These are phyloP conservation scores for Pseudomugil gertrudae DNA, from an alignment of 2,797 vertebrate genomes.

Conservation along the genomic window DNA sequence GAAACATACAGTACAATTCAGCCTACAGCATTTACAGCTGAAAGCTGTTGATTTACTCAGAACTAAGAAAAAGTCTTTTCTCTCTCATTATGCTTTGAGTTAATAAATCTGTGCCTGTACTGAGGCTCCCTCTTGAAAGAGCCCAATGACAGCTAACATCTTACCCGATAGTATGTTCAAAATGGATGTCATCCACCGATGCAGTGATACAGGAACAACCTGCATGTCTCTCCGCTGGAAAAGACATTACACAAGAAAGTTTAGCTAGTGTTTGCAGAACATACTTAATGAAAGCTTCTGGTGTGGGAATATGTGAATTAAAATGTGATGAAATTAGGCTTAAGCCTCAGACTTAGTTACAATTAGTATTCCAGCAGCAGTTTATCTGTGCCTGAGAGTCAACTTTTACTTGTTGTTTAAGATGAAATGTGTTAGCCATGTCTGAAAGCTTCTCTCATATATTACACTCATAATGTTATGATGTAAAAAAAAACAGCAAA, in stretches of 20 bases:
- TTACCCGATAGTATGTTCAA: slow-evolving; percentile 96
- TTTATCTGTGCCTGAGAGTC: not conserved
- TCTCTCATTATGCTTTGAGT: too few species aligned
- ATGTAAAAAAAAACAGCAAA: too few species aligned
- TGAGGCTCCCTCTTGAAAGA: not conserved
- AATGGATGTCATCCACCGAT: slow-evolving; percentile 97
- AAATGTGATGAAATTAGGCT: not conserved
- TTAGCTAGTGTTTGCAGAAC: not conserved
- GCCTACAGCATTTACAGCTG: not conserved
- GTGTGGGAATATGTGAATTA: not conserved
- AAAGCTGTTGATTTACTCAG: too few species aligned
- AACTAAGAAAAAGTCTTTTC: too few species aligned
- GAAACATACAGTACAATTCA: not conserved
- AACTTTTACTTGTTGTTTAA: not conserved
- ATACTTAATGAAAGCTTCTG: not conserved
- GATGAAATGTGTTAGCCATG: not conserved
- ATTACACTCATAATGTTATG: too few species aligned
- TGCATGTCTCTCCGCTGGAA: slow-evolving; percentile 92
- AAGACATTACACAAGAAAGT: slow-evolving; percentile 1
- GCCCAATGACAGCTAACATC: slow-evolving; percentile 1
- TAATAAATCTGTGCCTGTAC: too few species aligned
- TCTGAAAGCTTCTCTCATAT: too few species aligned
- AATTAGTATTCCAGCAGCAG: not conserved
- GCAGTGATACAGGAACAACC: slow-evolving; percentile 95
- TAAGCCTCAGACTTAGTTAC: not conserved